A percentile compares a stretch with the other conserved stretches of the same genome.
These are phyloP conservation scores for Toxostoma redivivum DNA, from an alignment of 2,113 vertebrate genomes.

Conservation along the genomic window DNA sequence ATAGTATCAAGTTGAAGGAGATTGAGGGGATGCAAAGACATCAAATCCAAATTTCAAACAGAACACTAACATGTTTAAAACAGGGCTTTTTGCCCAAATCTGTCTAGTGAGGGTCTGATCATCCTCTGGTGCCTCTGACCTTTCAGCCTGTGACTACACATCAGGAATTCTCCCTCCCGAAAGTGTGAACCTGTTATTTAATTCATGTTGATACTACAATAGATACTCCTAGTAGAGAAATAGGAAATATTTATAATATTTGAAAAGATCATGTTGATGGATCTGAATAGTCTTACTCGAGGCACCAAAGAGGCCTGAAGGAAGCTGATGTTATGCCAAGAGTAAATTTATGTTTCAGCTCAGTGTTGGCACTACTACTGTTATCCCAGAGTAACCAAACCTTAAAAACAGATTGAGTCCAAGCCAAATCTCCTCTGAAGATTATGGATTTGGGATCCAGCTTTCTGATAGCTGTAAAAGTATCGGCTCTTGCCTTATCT, in stretches of 20 bases:
- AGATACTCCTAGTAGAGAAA: neutral
- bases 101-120: neutral
- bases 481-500: neutral
- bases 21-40: neutral
- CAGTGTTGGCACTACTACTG: neutral
- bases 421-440: neutral
- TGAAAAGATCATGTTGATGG: neutral
- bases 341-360: neutral
- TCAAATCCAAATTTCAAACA: neutral
- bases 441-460: neutral
- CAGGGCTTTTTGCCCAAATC: neutral
- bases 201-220: neutral
- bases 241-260: neutral
- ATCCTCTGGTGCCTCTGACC: neutral
- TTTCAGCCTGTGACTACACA: neutral
- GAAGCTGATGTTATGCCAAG: neutral
- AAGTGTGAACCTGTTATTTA: neutral
- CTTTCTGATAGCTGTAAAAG: too few species aligned
- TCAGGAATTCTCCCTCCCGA: neutral
- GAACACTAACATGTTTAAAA: neutral
- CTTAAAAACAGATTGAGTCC: neutral
- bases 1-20: neutral
- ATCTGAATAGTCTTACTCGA: neutral
- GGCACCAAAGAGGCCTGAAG: neutral
- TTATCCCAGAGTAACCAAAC: neutral